A percentile compares a stretch with the other conserved stretches of the same genome.
phyloP scores from a whole-genome alignment of 2,797 vertebrate genomes.

The Bovichtus variegatus region DNA sequence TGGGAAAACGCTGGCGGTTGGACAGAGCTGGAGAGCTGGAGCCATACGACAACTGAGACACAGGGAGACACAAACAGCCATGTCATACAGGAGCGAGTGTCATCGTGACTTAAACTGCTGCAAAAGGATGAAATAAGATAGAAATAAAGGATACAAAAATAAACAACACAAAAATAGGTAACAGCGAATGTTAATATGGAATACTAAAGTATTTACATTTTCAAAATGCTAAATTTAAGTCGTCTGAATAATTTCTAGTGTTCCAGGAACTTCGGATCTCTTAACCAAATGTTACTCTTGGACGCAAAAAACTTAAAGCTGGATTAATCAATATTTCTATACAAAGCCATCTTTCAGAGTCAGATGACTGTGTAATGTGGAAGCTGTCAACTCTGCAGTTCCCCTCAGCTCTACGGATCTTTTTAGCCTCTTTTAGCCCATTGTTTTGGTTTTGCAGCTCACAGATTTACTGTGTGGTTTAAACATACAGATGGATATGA shows the following conservation, averaged over 20 bases:
- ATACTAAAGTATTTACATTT: not conserved
- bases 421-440: too few species aligned
- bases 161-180: too few species aligned
- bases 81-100: not conserved
- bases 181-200: not conserved
- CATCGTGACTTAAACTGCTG: not conserved
- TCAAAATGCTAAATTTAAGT: too few species aligned
- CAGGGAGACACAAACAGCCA: constrained; percentile 4
- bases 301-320: too few species aligned
- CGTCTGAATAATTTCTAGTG: not conserved
- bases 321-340: too few species aligned
- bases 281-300: not conserved
- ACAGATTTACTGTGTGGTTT: too few species aligned
- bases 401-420: too few species aligned
- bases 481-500: too few species aligned
- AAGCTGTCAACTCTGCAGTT: too few species aligned
- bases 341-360: too few species aligned
- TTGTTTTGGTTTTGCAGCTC: too few species aligned
- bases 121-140: not conserved
- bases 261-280: not conserved
- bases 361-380: too few species aligned
- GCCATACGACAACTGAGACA: constrained; percentile 87
- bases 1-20: constrained; percentile 90
- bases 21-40: constrained; percentile 91
- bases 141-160: not conserved